Conservation (phyloP, 2,113 vertebrate genomes). For the Tyto alba region DNA sequence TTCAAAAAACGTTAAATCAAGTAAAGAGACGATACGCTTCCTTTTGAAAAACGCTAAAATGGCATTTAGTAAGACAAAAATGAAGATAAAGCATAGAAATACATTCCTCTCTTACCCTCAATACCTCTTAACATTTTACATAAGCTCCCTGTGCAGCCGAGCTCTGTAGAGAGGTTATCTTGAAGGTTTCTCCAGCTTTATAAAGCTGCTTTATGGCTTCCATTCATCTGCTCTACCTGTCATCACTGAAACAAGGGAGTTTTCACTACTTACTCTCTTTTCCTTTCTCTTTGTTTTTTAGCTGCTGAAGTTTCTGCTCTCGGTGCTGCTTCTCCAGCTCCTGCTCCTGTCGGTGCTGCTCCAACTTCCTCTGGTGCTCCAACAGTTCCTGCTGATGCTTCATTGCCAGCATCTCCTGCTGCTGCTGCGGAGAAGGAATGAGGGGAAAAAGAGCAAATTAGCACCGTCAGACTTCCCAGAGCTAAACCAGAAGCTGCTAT, state of each 20-base stretch:
- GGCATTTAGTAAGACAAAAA: not conserved
- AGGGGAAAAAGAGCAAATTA: not conserved
- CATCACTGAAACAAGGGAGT: not conserved
- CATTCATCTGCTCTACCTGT: not conserved
- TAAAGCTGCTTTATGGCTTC: not conserved
- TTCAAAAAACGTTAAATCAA: constrained; percentile 28
- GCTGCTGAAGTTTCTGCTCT: constrained; percentile 91
- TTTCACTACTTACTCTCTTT: constrained; percentile 88
- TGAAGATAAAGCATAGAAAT: not conserved
- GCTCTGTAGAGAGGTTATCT: not conserved
- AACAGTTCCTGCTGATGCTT: constrained; percentile 96
- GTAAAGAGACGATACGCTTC: not conserved
- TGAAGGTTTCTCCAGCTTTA: not conserved
- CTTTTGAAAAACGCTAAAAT: not conserved
- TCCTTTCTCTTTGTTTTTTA: constrained; percentile 96
- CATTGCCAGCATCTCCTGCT: constrained; percentile 94
- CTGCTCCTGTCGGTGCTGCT: constrained; percentile 91
- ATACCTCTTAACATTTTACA: not conserved
- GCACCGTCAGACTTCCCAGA: not conserved
- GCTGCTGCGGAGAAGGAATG: constrained; percentile 76
- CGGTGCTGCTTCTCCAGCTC: constrained; percentile 95
- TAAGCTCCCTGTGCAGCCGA: not conserved
- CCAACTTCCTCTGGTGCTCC: constrained; percentile 95
- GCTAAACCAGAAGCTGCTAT: not conserved
- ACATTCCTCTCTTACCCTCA: not conserved